Base-by-base conservation (phyloP, 2,888 invertebrate species). In the Colletes collaris region DNA sequence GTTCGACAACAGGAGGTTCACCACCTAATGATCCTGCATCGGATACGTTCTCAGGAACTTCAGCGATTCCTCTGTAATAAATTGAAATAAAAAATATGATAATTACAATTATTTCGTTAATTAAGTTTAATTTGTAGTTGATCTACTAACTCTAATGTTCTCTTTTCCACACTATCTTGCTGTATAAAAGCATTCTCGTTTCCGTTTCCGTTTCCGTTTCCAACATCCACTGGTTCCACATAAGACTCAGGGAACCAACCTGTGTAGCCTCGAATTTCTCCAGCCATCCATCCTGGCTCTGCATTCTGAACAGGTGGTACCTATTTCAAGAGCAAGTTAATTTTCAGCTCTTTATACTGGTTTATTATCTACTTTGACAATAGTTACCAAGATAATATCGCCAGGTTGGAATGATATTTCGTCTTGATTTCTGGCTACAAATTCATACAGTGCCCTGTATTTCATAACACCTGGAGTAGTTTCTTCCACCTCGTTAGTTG, bases 161-260 rank as follows among this genome's bases (percentile, higher is more conserved):
- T 87, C 69, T 92, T 92, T 84, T 93, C 91, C 52, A 91, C 79
- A 62, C 92, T 91, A 77, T 93, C 91, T 79, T 92, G 92, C 76
- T 92, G 91, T 59, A 89, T 70, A 76, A 95, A 86, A 52, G 94
- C 94, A 3, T 93, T 89, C 55, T 93, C 92, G 2, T 93, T 93
- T 0, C 90, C 84, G 0, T 91, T 88, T 64, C 92, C 92, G 2
- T 93, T 93, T 0, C 90, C 84, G 0, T 91, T 88, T 64, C 92
- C 92, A 0, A 92, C 90, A 58, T 94, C 95, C 10, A 97, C 93
- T 53, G 96, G 96, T 90, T 98, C 98, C 16, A 98, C 98, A 91
- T 99, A 99, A 0, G 98, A 97, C 92, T 98, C 98, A 0, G 99
- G 99, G 94, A 99, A 99, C 98, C 98, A 99, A 1, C 99, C 99